Evolutionary conservation across 1,140 invertebrate species (phyloP), one percentile per base, ranked within the genome.

Genomic region (Mercenaria mercenaria): DNA sequence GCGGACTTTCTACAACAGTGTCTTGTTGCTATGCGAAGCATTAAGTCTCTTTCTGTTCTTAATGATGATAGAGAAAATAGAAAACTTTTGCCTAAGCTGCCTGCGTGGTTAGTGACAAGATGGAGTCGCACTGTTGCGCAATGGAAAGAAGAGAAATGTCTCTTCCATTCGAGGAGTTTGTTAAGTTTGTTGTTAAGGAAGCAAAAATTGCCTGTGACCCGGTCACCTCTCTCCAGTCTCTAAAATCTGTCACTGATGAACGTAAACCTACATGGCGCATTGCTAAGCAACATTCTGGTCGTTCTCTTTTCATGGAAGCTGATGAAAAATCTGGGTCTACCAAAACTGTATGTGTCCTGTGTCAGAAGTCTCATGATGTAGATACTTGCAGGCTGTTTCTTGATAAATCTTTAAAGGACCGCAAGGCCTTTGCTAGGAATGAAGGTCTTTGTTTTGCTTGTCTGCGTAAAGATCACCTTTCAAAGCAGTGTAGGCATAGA

Each of bases 31-130:
- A 89, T 90, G 82, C 47, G 76, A 11, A 39, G 26, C 6, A 89
- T 88, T 43, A n/a, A 20, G 8, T 67, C 79, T 43, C 83, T 91
- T 3, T 52, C 79, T 26, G 37, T 91, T 41, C 87, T 93, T 0
- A 87, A 93, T 69, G 91, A 93, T 50, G 52, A 77, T n/a, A 43
- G 85, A 47, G 91, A 92, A 76, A 92, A 92, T 50, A 50, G 81
- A 32, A 91, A 92, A 41, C 52, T 92, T 37, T 79, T 91, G 79
- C 15, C 37, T 37, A 92, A 91, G 56, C 72, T 93, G 29, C 90
- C 92, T 4, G 91, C 91, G 23, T 92, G 91, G 92, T 41, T 93
- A 32, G 87, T 91, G 6, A 80, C 26, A 18, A 43, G 88, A 59
- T 91, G 90, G 91, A 76, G 29, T 1, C 69, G 90, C 26, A 77